A percentile compares a stretch with the other conserved stretches of the same genome.
These are phyloP conservation scores for Bambusicola thoracicus DNA, from an alignment of 2,113 vertebrate genomes.

Conservation along the genomic window DNA sequence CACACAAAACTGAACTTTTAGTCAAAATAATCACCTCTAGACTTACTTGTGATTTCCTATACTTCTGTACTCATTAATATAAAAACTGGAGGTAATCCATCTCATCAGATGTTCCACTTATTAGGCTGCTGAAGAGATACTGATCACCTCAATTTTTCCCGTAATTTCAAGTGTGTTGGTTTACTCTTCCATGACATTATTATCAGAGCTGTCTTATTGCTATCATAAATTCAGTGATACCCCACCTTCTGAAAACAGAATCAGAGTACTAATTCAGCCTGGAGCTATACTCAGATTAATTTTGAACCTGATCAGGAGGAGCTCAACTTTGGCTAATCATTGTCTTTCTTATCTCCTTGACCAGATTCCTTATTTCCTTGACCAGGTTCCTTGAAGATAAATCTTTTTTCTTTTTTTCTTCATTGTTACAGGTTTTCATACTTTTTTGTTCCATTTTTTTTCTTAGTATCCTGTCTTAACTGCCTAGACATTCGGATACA, in stretches of 20 bases:
- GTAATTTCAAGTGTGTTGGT: neutral
- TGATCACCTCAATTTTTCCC: neutral
- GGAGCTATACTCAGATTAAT: neutral
- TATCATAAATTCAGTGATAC: neutral
- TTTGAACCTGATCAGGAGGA: neutral
- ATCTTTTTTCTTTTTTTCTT: neutral
- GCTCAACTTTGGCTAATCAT: accelerated
- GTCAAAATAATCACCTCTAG: neutral
- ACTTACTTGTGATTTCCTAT: neutral
- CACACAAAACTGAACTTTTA: accelerated
- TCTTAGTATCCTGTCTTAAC: neutral
- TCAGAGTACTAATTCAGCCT: neutral
- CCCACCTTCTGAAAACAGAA: neutral
- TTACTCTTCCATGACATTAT: neutral
- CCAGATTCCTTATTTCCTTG: neutral
- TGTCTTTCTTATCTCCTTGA: neutral
- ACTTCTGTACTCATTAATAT: neutral
- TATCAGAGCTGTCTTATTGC: neutral
- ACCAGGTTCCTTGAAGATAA: neutral
- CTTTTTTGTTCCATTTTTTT: neutral
- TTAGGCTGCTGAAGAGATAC: neutral
- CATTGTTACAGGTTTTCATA: neutral
- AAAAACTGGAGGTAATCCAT: neutral
- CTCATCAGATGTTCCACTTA: neutral
- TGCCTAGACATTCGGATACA: neutral